Evolutionary conservation across 2,888 invertebrate genomes (phyloP), one percentile per base, ranked within the genome.

Genomic region (Amblyjoppa fuscipennis): DNA sequence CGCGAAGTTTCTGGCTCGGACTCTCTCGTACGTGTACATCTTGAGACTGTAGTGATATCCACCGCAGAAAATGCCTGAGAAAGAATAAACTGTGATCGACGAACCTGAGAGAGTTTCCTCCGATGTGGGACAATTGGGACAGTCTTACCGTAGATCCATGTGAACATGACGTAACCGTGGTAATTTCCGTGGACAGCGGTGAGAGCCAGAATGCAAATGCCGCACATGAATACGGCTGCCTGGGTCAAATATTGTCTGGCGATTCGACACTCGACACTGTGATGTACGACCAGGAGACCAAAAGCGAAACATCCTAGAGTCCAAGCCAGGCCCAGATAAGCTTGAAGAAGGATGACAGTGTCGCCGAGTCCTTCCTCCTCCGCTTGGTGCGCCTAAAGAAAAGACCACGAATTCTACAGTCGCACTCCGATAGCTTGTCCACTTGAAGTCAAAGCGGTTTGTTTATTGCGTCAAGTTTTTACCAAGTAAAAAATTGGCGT

Each of bases 41-140:
- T 98, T 98, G 86, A 98, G 95, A 70, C 98, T 97, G 94, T 98
- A 98, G 94, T 97, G 97, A 94, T 98, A 98, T 5, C 98, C 98
- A 66, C 98, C 98, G 93, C 97, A 97, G 94, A 97, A 97, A 91
- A 98, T 97, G 70, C 98, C 97, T 96, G 92, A 2, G 7, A 25
- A 11, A 94, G 92, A 76, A 9, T 41, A 11, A 41, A 41, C 9
- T 41, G 7, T 45, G 0, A 13, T 16, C 3, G 11, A 45, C 1
- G 3, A 45, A 45, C 16, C 45, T 13, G 16, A 16, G 2, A 0
- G 4, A 16, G 45, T 16, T 45, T 45, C 45, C 3, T 45, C 45
- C 45, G 16, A 20, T 45, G 61, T 7, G 34, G 20, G n/a, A 49
- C 16, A 16, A 66, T 13, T 20, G 74, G 41, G 28, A 53, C 69